Percentiles rank a stretch among this genome's conserved stretches.
These are phyloP conservation scores for Venustoraphidia nigricollis DNA, from an alignment of 2,888 invertebrate genomes.

Conservation along the genomic window DNA sequence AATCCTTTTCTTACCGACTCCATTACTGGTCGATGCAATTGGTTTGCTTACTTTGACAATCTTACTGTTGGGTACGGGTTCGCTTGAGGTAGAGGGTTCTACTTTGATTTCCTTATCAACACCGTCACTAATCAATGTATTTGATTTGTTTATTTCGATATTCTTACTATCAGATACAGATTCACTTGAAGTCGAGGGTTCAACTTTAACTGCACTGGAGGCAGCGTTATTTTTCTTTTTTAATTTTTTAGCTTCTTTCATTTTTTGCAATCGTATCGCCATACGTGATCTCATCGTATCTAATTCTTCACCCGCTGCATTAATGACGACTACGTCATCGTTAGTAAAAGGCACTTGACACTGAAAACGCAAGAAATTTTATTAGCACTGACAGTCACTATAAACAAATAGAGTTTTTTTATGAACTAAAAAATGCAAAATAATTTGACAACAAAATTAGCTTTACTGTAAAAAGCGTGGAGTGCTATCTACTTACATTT, in stretches of 20 bases:
- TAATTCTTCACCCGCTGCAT: conserved; percentile 69
- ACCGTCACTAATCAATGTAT: too few species aligned
- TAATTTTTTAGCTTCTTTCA: conserved; percentile 51
- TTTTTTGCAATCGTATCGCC: conserved; percentile 47
- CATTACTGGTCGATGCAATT: conserved; percentile 9
- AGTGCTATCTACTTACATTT: too few species aligned
- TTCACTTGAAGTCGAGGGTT: conserved; percentile 5
- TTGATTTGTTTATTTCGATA: neutral
- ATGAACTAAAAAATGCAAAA: too few species aligned
- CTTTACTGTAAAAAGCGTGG: too few species aligned
- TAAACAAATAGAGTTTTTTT: too few species aligned
- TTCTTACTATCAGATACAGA: conserved; percentile 15
- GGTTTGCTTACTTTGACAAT: conserved; percentile 4
- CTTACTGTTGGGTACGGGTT: too few species aligned
- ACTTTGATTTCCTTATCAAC: too few species aligned
- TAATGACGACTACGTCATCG: conserved; percentile 75
- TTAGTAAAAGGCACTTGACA: conserved; percentile 66
- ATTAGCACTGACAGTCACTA: neutral
- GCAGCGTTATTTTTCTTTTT: conserved; percentile 23
- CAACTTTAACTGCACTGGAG: conserved; percentile 14
- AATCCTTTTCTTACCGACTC: neutral
- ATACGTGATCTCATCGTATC: conserved; percentile 45
- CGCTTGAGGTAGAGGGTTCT: too few species aligned
- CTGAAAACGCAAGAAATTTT: conserved; percentile 24
- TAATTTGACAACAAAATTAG: too few species aligned